A percentile compares a stretch with the other conserved stretches of the same genome.
Conservation (phyloP, 1,140 invertebrate genomes). For the Acromyrmex heyeri region DNA sequence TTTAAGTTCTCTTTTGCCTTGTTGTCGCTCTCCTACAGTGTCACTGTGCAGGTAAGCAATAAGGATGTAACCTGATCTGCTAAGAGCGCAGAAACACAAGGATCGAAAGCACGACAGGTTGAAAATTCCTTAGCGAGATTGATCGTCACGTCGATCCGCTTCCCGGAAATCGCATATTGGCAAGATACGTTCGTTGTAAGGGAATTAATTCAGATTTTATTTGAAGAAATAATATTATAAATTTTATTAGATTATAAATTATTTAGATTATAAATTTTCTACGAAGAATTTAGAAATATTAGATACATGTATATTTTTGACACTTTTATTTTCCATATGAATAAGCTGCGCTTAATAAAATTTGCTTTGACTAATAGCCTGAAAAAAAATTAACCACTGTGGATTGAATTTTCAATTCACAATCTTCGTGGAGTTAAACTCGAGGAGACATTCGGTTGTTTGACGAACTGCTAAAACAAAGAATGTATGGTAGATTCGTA, state of each 20-base stretch:
- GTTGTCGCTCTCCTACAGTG: slow-evolving; percentile 41
- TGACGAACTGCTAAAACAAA: slow-evolving; percentile 57
- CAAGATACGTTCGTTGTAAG: slow-evolving; percentile 8
- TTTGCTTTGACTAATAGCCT: slow-evolving; percentile 13
- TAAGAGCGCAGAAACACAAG: slow-evolving; percentile 58
- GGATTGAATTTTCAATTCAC: slow-evolving; percentile 12
- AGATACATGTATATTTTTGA: not conserved
- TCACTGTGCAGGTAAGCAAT: slow-evolving; percentile 76
- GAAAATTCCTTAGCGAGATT: slow-evolving; percentile 70
- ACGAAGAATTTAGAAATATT: not conserved
- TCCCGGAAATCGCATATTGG: slow-evolving; percentile 63
- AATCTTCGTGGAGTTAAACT: slow-evolving; percentile 10
- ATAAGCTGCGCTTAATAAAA: not conserved
- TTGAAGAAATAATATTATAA: not conserved
- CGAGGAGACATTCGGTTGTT: slow-evolving; percentile 47
- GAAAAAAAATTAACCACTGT: not conserved
- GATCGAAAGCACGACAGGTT: slow-evolving; percentile 59
- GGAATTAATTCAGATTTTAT: not conserved
- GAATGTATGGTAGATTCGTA: slow-evolving; percentile 46
- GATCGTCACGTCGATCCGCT: slow-evolving; percentile 73
- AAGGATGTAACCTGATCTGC: slow-evolving; percentile 83
- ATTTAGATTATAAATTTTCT: not conserved
- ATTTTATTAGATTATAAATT: too few species aligned
- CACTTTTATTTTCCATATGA: not conserved
- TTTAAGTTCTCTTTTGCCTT: slow-evolving; percentile 37